Percentiles rank a stretch among this genome's conserved stretches.
Evolutionary conservation across 35 echinoderm and acorn worm species (phyloP).

Genomic region (Lytechinus pictus): DNA sequence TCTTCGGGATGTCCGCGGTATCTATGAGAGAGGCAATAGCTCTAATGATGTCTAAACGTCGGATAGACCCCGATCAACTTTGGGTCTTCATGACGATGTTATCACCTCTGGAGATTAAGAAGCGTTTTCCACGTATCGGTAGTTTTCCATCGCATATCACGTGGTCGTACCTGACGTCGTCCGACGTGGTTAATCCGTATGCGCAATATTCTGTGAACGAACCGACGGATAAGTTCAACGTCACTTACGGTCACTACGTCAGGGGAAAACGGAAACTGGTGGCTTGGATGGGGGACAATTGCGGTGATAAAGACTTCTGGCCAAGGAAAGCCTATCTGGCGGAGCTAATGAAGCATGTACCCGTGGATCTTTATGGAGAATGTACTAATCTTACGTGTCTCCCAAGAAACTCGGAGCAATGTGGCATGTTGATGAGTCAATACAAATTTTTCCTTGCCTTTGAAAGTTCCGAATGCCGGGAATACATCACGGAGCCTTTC

Average conservation of each 20-base stretch:
- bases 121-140: constrained; percentile 61
- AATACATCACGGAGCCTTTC: constrained; percentile 83
- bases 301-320: constrained; percentile 81
- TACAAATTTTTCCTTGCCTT: constrained; percentile 91
- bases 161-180: constrained; percentile 69
- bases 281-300: constrained; percentile 93
- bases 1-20: constrained; percentile 75
- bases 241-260: background rate
- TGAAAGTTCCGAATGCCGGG: constrained; percentile 83
- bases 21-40: constrained; percentile 63
- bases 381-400: constrained; percentile 87
- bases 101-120: constrained; percentile 67
- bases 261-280: constrained; percentile 66
- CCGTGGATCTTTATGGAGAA: constrained; percentile 75
- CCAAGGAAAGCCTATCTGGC: constrained; percentile 74
- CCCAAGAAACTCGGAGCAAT: constrained; percentile 71
- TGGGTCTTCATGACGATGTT: constrained; percentile 76
- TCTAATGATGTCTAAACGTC: constrained; percentile 1
- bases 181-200: constrained; percentile 71
- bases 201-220: constrained; percentile 45
- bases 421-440: constrained; percentile 75
- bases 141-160: constrained; percentile 61
- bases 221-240: background rate
- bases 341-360: constrained; percentile 69
- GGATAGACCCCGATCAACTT: constrained; percentile 55